Evolutionary conservation across 2,888 invertebrate species (phyloP).

Genomic region (Phalera bucephala): DNA sequence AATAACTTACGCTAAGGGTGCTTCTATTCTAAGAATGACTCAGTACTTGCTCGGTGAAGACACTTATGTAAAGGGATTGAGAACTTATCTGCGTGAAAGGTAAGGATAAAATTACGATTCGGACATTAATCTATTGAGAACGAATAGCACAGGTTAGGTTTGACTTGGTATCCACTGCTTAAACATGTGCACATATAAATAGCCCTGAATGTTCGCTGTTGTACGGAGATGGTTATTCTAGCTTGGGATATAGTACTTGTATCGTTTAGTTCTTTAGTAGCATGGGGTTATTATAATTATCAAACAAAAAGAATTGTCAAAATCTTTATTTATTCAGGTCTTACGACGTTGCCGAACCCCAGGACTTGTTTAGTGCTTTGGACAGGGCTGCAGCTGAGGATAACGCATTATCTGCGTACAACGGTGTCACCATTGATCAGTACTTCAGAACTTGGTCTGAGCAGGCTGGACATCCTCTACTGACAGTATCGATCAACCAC

Average conservation of each 20-base stretch:
- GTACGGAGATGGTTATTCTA: too few relatives aligned
- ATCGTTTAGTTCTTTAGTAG: too few relatives aligned
- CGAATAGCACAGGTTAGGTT: too few relatives aligned
- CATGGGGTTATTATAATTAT: too few relatives aligned
- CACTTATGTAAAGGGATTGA: constrained; percentile 79
- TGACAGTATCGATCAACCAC: constrained; percentile 74
- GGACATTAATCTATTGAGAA: too few relatives aligned
- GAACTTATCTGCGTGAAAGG: constrained; percentile 77
- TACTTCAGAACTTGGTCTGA: constrained; percentile 85
- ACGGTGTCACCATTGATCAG: constrained; percentile 52
- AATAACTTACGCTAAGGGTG: constrained; percentile 88
- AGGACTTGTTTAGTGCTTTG: constrained; percentile 75
- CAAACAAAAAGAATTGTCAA: too few relatives aligned
- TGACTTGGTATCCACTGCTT: too few relatives aligned
- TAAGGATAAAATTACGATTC: too few relatives aligned
- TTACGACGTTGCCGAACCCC: constrained; percentile 72
- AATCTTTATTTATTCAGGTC: too few relatives aligned
- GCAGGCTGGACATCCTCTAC: constrained; percentile 83
- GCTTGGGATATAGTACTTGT: too few relatives aligned
- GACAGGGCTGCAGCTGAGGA: constrained; percentile 57
- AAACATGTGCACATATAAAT: too few relatives aligned
- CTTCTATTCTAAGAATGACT: constrained; percentile 86
- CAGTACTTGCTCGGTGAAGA: constrained; percentile 81
- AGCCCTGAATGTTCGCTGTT: too few relatives aligned
- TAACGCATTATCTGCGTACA: constrained; percentile 47